Conservation (phyloP, 2,888 invertebrate species). For the Drosophila subsilvestris region DNA sequence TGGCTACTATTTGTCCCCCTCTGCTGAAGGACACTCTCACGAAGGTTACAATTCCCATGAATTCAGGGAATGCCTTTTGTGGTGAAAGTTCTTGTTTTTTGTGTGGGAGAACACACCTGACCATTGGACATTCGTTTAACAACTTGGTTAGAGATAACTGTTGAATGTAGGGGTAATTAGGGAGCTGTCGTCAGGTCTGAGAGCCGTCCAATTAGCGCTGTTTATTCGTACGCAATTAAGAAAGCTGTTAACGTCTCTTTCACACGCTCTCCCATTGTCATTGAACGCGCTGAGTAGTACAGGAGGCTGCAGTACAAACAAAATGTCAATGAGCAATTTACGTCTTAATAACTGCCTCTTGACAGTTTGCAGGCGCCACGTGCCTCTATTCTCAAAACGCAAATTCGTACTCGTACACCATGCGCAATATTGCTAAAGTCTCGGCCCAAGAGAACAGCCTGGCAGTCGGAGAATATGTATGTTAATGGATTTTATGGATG, state of each 20-base stretch:
- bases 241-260: slow-evolving; percentile 43
- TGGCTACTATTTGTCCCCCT: slow-evolving; percentile 21
- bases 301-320: slow-evolving; percentile 27
- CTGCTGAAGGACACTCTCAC: slow-evolving; percentile 6
- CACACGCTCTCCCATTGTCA: slow-evolving; percentile 25
- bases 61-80: slow-evolving; percentile 38
- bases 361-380: slow-evolving; percentile 30
- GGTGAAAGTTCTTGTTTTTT: neutral
- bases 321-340: slow-evolving; percentile 58
- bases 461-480: too few relatives aligned
- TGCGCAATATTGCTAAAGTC: neutral
- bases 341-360: slow-evolving; percentile 62
- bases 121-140: neutral
- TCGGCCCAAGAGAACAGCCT: neutral
- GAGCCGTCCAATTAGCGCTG: slow-evolving; percentile 47
- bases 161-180: slow-evolving; percentile 22
- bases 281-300: neutral
- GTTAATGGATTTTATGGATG: neutral
- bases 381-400: neutral
- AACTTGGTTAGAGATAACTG: slow-evolving; percentile 10
- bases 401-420: neutral
- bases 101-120: neutral
- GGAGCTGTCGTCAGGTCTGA: slow-evolving; percentile 26
- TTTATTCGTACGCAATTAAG: slow-evolving; percentile 47
- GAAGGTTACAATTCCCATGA: slow-evolving; percentile 15